Evolutionary conservation across 2,888 invertebrate genomes (phyloP), one percentile per base, ranked within the genome.

Genomic region (Osmoderma eremita): DNA sequence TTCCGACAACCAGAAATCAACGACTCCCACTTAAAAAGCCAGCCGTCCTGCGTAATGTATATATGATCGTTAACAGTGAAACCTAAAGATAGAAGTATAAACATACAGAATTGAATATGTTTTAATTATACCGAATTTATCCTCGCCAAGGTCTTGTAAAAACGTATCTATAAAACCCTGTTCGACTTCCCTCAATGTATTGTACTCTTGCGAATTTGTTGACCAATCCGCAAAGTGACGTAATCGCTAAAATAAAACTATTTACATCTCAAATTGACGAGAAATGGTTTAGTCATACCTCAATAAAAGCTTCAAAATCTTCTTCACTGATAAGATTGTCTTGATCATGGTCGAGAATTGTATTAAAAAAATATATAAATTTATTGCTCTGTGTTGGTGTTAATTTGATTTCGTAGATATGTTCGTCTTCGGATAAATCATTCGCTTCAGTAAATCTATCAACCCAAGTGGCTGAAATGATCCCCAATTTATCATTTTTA

Each of bases 211-310:
- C 39, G 90, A 90, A 81, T 90, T 90, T 71, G 84, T 85, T 61
- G 90, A 89, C 91, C 91, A 91, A 79, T 91, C 91, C 50, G 91
- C 90, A 78, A 91, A 91, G 81, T 91, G 90, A 66, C 90, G 87
- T 76, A 91, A 82, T 78, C 85, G 84, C 87, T 88, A 74, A 74
- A 70, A 69, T 1, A 24, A 24, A 4, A 24, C 3, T 4, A 24
- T 24, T 24, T 24, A 24, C 5, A 24, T 24, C 5, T 24, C 24
- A 4, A 24, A 24, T 24, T 24, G 24, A 24, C 24, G 24, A 24
- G 24, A 24, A 41, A 18, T 15, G n/a, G 8, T 3, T 2, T 24
- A 17, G 45, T 71, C 75, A 71, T 83, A 88, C 89, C 86, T 89
- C 89, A 70, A 88, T 88, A 74, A 91, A 85, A 66, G 87, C 84